phyloP scores from a whole-genome alignment of 2,888 invertebrate species.

The Antheraea assamensis region DNA sequence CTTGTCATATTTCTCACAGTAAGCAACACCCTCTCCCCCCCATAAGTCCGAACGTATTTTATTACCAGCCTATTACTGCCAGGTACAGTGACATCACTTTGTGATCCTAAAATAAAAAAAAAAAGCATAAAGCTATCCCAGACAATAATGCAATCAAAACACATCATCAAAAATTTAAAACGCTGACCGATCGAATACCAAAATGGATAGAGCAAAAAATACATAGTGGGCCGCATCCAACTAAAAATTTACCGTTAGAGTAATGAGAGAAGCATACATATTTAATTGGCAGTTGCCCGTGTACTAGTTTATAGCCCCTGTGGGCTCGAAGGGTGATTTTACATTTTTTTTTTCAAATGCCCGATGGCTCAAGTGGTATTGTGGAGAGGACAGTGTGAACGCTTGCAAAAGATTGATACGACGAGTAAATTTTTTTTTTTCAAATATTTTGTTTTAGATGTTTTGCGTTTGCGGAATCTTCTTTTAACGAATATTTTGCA shows the following conservation, averaged over 20 bases:
- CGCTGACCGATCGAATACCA: constrained; percentile 25
- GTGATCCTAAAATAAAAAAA: not conserved
- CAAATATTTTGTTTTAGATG: not conserved
- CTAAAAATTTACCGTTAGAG: constrained; percentile 24
- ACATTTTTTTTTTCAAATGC: constrained; percentile 62
- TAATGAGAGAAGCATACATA: constrained; percentile 25
- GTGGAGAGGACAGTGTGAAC: constrained; percentile 24
- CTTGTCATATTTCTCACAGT: too few relatives aligned
- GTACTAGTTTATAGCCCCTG: constrained; percentile 69
- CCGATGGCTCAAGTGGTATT: constrained; percentile 24
- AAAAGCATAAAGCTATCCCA: not conserved
- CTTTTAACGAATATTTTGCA: too few relatives aligned
- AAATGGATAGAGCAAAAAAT: constrained; percentile 23
- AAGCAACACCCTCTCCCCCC: too few relatives aligned
- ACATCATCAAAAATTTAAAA: constrained; percentile 14
- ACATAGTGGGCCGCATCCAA: constrained; percentile 16
- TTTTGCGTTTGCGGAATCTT: not conserved
- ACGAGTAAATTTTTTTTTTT: not conserved
- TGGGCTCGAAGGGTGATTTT: constrained; percentile 69
- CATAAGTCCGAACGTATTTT: too few relatives aligned
- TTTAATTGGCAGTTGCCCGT: constrained; percentile 23
- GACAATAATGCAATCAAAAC: constrained; percentile 14
- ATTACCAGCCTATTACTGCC: too few relatives aligned
- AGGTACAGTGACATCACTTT: too few relatives aligned
- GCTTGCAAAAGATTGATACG: not conserved